Evolutionary conservation across 1,140 invertebrate genomes (phyloP).

Genomic region (Steinernema khuongi): DNA sequence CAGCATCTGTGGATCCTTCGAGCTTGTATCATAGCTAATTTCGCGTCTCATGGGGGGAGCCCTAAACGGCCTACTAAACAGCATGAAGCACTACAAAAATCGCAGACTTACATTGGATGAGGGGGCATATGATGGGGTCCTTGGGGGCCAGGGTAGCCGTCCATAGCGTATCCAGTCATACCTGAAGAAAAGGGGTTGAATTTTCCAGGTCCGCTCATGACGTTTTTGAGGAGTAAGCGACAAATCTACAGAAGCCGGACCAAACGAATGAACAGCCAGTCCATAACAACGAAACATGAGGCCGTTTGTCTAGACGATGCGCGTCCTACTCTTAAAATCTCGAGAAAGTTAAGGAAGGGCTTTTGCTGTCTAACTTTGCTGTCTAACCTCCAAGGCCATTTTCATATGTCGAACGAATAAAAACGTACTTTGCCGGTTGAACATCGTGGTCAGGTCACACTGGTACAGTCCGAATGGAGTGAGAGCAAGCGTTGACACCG

Average conservation of each 20-base stretch:
- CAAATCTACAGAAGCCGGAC: neutral
- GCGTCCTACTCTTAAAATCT: too few species aligned
- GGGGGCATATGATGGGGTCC: neutral
- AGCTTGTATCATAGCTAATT: slow-evolving; percentile 2
- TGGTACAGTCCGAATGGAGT: neutral
- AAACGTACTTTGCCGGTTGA: neutral
- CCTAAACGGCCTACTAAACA: neutral
- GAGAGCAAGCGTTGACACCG: neutral
- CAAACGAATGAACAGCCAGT: neutral
- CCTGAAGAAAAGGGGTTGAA: neutral
- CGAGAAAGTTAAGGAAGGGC: too few species aligned
- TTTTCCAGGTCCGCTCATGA: neutral
- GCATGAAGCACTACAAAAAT: neutral
- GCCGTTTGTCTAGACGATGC: neutral
- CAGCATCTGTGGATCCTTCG: neutral
- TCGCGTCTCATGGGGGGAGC: neutral
- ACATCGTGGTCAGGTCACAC: neutral
- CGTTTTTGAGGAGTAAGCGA: too few species aligned
- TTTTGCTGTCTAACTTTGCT: too few species aligned
- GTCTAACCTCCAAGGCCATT: too few species aligned
- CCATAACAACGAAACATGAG: neutral
- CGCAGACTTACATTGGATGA: neutral
- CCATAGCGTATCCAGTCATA: slow-evolving; percentile 1
- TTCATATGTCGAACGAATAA: too few species aligned
- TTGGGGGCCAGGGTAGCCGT: neutral